A percentile compares a stretch with the other conserved stretches of the same genome.
These are phyloP conservation scores for Stramonita haemastoma DNA, from an alignment of 2,888 invertebrate genomes.

Conservation along the genomic window DNA sequence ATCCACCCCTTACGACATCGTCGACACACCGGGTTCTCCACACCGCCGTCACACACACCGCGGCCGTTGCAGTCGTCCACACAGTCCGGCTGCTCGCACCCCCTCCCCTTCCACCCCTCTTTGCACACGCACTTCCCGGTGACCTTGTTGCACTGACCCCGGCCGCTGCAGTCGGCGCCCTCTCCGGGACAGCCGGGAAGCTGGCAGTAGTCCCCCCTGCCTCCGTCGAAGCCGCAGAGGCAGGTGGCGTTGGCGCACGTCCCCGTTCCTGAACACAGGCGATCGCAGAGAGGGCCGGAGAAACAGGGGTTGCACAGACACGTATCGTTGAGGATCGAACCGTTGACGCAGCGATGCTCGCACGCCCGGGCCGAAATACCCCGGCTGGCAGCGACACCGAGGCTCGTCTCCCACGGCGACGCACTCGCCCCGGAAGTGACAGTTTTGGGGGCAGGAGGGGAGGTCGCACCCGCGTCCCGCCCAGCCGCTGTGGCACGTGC, in stretches of 20 bases:
- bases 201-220: conserved; percentile 62
- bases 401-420: conserved; percentile 24
- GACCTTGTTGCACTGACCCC: conserved; percentile 57
- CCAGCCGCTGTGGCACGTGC: conserved; percentile 63
- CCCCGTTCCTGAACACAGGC: conserved; percentile 54
- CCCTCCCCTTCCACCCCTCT: conserved; percentile 51
- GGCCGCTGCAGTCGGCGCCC: conserved; percentile 57
- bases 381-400: conserved; percentile 43
- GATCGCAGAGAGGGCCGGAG: conserved; percentile 52
- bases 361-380: conserved; percentile 51
- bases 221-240: conserved; percentile 62
- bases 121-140: conserved; percentile 55
- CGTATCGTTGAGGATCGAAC: conserved; percentile 25
- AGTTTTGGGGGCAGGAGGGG: conserved; percentile 56
- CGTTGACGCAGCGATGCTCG: conserved; percentile 49
- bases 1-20: conserved; percentile 65
- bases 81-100: conserved; percentile 54
- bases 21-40: conserved; percentile 57
- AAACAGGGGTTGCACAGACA: conserved; percentile 54
- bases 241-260: conserved; percentile 47
- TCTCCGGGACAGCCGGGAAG: conserved; percentile 63
- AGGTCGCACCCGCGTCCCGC: conserved; percentile 59
- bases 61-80: conserved; percentile 57
- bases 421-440: conserved; percentile 35
- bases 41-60: conserved; percentile 55